Conservation (phyloP, 2,113 vertebrate species). For the Stomatorhinus ivindoensis region DNA sequence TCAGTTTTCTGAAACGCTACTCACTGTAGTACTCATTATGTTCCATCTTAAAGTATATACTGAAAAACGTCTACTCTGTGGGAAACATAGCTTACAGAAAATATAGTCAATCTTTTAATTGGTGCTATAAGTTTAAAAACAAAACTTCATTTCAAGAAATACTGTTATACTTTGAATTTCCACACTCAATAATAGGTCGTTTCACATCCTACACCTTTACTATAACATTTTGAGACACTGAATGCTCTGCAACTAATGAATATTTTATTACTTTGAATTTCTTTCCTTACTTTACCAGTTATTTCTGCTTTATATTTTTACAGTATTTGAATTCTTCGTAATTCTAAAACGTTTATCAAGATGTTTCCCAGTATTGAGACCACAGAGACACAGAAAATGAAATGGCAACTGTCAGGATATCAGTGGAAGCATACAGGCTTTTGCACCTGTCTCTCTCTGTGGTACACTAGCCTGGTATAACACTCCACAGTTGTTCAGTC, state of each 20-base stretch:
- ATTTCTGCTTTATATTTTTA: not conserved
- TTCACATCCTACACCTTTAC: not conserved
- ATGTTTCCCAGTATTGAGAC: constrained; percentile 28
- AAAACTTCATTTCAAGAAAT: not conserved
- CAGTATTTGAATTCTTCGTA: too few species aligned
- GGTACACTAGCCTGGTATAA: constrained; percentile 4
- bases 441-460: constrained; percentile 36
- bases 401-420: constrained; percentile 43
- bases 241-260: not conserved
- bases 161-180: not conserved
- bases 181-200: not conserved
- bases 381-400: constrained; percentile 41
- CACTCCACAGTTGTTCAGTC: constrained; percentile 12
- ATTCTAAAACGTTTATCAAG: constrained; percentile 31
- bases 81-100: not conserved
- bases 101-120: not conserved
- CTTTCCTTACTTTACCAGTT: not conserved
- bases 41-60: not conserved
- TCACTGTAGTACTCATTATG: not conserved
- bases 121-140: not conserved
- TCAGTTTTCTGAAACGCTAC: not conserved
- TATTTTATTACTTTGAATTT: not conserved
- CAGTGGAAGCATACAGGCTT: constrained; percentile 38
- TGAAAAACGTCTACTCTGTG: not conserved
- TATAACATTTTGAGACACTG: not conserved